Conservation (phyloP, 1,140 invertebrate genomes). For the Dryas iulia region DNA sequence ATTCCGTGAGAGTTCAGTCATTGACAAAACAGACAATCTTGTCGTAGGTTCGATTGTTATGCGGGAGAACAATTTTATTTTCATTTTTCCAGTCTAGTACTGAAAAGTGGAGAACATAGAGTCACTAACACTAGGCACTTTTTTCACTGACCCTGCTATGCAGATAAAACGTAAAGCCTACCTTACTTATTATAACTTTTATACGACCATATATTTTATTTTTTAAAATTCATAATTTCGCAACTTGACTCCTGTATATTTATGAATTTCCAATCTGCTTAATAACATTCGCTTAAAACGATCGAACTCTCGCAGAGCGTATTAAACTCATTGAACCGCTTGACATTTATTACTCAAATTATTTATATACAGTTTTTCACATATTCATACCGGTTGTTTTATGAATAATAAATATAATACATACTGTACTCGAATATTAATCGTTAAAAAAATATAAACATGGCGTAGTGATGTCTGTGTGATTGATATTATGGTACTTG, state of each 20-base stretch:
- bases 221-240: not conserved
- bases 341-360: constrained; percentile 6
- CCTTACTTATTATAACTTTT: no score
- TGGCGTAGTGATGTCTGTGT: not conserved
- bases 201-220: no score
- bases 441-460: not conserved
- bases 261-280: not conserved
- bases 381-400: not conserved
- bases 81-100: no score
- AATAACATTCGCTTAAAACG: not conserved
- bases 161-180: no score
- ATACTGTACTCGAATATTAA: not conserved
- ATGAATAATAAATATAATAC: not conserved
- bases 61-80: no score
- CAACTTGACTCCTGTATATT: not conserved
- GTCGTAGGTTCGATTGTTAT: no score
- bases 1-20: no score
- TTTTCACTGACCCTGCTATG: no score
- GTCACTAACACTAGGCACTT: no score
- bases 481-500: no score
- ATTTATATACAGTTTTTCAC: not conserved
- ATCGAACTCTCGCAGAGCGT: constrained; percentile 5
- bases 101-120: no score
- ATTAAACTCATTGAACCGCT: not conserved
- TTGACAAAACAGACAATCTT: no score